These are phyloP conservation scores for Hypotaenidia philippensis DNA, from an alignment of 2,797 vertebrate genomes.

Conservation along the genomic window DNA sequence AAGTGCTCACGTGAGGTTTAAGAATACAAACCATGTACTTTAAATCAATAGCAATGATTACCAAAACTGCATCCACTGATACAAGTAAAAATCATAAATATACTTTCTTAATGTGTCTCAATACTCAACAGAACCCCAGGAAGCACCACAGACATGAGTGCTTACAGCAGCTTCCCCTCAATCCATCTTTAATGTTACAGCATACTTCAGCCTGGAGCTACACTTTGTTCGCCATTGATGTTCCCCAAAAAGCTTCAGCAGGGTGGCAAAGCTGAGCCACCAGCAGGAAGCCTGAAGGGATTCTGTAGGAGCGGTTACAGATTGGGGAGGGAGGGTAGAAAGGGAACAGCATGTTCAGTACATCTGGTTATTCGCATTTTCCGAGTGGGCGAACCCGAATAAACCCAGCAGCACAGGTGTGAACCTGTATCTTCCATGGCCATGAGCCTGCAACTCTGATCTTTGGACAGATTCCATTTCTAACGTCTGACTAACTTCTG, in stretches of 20 bases:
- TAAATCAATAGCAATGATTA: background rate
- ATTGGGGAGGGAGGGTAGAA: background rate
- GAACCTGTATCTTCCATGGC: background rate
- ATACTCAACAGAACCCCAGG: background rate
- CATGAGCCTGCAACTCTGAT: background rate
- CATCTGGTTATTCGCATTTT: background rate
- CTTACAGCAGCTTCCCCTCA: background rate
- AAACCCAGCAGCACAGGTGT: background rate
- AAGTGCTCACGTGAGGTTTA: background rate
- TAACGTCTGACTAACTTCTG: background rate
- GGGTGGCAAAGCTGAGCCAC: background rate
- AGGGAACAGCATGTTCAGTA: background rate
- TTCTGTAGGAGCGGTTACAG: background rate
- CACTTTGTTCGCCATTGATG: background rate
- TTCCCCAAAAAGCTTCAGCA: background rate
- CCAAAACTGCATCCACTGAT: background rate
- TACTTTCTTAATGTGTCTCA: background rate
- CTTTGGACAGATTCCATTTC: background rate
- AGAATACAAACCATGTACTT: background rate
- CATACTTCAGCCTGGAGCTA: background rate
- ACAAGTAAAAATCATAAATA: background rate
- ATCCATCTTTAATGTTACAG: background rate
- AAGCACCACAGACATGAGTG: background rate
- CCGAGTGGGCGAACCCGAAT: rapidly evolving
- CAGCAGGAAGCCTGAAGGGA: background rate